These are phyloP conservation scores for Ceyx margarethae DNA, from an alignment of 2,113 vertebrate species.

Conservation along the genomic window DNA sequence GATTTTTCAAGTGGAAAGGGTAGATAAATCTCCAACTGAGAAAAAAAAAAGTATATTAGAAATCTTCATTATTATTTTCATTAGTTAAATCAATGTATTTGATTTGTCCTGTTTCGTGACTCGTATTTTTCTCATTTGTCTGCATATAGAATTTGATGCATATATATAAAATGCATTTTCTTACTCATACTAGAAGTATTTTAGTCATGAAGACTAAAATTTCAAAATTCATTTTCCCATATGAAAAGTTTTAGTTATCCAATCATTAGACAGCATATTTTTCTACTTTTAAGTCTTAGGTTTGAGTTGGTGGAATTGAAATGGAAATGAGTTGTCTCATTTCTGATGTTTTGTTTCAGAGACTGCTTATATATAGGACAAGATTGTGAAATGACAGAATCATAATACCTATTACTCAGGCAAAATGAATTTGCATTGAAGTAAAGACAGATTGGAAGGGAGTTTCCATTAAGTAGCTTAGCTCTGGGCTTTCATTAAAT, in stretches of 20 bases:
- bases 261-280: neutral
- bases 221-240: neutral
- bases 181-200: neutral
- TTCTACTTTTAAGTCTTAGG: neutral
- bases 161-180: neutral
- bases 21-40: neutral
- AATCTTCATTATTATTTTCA: neutral
- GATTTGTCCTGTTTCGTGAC: neutral
- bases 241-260: neutral
- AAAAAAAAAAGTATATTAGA: neutral
- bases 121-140: neutral
- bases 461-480: neutral
- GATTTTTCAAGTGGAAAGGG: neutral
- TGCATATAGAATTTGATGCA: neutral
- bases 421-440: neutral
- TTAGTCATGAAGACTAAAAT: neutral
- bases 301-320: neutral
- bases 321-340: neutral
- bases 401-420: neutral
- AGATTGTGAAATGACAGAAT: neutral
- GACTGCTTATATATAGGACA: neutral
- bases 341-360: neutral
- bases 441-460: neutral
- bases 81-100: neutral
- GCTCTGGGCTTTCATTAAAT: neutral